Conservation (phyloP, 2,113 vertebrate species). For the Nerophis ophidion region DNA sequence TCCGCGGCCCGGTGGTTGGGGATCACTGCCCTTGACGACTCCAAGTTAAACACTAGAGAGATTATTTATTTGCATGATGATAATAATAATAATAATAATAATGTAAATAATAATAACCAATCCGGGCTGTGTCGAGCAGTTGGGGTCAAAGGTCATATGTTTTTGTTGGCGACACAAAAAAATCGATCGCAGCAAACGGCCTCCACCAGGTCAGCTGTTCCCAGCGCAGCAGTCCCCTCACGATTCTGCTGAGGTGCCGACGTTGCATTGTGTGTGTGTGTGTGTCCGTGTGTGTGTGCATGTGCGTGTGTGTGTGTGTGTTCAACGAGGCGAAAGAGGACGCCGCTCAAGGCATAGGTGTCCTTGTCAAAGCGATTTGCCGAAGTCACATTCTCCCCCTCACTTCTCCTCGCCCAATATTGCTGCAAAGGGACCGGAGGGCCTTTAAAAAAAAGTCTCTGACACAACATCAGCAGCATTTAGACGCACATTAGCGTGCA, state of each 20-base stretch:
- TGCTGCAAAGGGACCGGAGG: constrained; percentile 59
- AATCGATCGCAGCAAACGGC: constrained; percentile 22
- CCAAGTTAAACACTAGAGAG: neutral
- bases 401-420: constrained; percentile 51
- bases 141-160: neutral
- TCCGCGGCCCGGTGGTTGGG: too few species aligned
- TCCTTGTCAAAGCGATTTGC: constrained; percentile 73
- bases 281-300: constrained; percentile 22
- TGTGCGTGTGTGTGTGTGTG: constrained; percentile 42
- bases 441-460: constrained; percentile 61
- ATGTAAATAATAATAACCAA: neutral
- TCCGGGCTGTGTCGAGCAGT: neutral
- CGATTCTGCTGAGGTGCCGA: constrained; percentile 65
- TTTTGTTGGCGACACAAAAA: neutral
- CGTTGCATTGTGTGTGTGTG: constrained; percentile 36
- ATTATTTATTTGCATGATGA: neutral
- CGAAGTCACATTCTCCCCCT: constrained; percentile 59
- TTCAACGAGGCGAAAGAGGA: constrained; percentile 68
- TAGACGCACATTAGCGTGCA: constrained; percentile 59
- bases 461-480: constrained; percentile 67
- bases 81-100: too few species aligned
- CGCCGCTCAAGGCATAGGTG: constrained; percentile 59
- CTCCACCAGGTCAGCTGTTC: constrained; percentile 61
- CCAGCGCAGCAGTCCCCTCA: constrained; percentile 56
- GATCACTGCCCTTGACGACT: too few species aligned